These are phyloP conservation scores for Lepus oiostolus DNA, from an alignment of 2,797 vertebrate species.

Conservation along the genomic window DNA sequence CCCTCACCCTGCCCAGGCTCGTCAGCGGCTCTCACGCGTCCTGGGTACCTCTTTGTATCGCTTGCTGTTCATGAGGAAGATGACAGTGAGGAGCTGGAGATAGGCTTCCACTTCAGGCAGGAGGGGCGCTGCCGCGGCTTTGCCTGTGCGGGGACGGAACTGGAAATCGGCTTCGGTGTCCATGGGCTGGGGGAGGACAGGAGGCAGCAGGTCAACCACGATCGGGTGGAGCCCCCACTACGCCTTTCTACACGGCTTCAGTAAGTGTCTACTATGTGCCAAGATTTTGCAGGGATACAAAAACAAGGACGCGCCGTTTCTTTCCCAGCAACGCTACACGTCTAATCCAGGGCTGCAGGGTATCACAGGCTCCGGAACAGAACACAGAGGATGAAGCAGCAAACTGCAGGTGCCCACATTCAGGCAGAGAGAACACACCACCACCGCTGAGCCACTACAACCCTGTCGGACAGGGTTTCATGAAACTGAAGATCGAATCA, in stretches of 20 bases:
- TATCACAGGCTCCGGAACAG: background rate
- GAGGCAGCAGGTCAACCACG: background rate
- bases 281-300: background rate
- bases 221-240: background rate
- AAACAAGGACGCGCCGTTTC: background rate
- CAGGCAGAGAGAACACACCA: background rate
- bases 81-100: constrained; percentile 96
- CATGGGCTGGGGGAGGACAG: constrained; percentile 91
- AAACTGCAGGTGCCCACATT: background rate
- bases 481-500: background rate
- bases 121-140: constrained; percentile 93
- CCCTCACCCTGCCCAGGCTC: fast-evolving
- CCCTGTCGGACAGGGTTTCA: background rate
- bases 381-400: background rate
- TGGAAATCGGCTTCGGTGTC: constrained; percentile 95
- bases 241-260: background rate
- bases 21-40: fast-evolving
- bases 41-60: constrained; percentile 92
- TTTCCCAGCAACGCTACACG: background rate
- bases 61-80: constrained; percentile 96
- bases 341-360: background rate
- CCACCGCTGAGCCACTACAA: background rate
- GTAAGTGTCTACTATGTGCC: background rate
- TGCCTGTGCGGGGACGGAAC: constrained; percentile 95
- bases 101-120: constrained; percentile 97